These are phyloP conservation scores for Atractosteus spatula DNA, from an alignment of 2,113 vertebrate genomes.

Conservation along the genomic window DNA sequence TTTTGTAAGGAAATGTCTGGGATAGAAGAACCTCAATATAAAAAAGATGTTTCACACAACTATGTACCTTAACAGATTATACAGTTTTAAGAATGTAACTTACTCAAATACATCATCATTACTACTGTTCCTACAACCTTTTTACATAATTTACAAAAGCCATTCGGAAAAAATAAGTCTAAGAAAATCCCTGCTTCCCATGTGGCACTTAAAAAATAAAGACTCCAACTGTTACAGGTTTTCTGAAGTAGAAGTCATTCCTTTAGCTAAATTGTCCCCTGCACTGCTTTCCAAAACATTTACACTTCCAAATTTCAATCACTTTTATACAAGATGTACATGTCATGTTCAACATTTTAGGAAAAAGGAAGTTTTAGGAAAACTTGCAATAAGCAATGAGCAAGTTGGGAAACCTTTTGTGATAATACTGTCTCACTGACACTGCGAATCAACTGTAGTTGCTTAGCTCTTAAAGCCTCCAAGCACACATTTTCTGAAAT, in stretches of 20 bases:
- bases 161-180: slow-evolving; percentile 59
- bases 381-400: no score
- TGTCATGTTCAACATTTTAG: slow-evolving; percentile 24
- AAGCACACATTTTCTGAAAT: no score
- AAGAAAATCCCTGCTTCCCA: slow-evolving; percentile 49
- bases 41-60: not conserved
- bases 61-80: slow-evolving; percentile 25
- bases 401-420: no score
- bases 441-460: no score
- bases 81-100: slow-evolving; percentile 18
- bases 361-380: no score
- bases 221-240: no score
- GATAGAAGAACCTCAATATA: not conserved
- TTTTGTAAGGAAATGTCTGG: no score
- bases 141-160: slow-evolving; percentile 71
- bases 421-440: not conserved
- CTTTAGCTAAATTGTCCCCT: no score
- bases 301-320: slow-evolving; percentile 39
- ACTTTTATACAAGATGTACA: slow-evolving; percentile 49
- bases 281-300: not conserved
- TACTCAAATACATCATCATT: slow-evolving; percentile 43
- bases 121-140: slow-evolving; percentile 44
- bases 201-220: slow-evolving; percentile 40
- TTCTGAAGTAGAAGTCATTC: no score
- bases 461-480: no score